Conservation (phyloP, 92 coral and sea anemone species). For the Nematostella vectensis region DNA sequence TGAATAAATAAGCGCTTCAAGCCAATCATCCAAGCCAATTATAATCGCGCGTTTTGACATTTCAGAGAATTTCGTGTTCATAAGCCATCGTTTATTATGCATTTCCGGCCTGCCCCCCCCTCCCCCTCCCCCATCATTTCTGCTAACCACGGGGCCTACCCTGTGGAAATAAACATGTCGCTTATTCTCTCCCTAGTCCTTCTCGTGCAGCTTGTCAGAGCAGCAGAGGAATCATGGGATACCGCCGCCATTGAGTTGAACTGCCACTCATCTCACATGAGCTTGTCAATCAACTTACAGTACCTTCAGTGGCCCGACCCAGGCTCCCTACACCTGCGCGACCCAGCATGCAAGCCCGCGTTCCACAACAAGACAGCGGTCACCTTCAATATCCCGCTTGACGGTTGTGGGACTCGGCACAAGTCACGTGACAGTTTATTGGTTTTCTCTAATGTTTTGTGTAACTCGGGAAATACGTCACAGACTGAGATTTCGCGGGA, state of each 20-base stretch:
- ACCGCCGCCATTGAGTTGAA: constrained; percentile 18
- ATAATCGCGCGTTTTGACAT: no score
- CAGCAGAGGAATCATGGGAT: background rate
- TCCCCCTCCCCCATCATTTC: no score
- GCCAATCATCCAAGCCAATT: no score
- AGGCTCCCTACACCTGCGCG: constrained; percentile 36
- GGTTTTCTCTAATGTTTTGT: constrained; percentile 34
- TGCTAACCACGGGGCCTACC: background rate
- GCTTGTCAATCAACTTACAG: constrained; percentile 26
- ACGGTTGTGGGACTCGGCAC: constrained; percentile 50
- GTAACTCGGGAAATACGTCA: constrained; percentile 18
- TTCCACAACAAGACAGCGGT: constrained; percentile 19
- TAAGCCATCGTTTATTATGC: no score
- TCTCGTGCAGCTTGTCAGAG: background rate
- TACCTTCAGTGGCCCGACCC: constrained; percentile 32
- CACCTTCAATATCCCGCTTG: constrained; percentile 33
- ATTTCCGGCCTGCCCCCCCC: no score
- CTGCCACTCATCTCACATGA: constrained; percentile 40
- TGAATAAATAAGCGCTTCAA: no score
- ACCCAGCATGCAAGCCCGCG: constrained; percentile 28
- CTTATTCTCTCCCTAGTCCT: background rate
- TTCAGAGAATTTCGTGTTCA: no score
- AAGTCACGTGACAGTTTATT: constrained; percentile 9
- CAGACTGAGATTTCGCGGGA: constrained; percentile 15
- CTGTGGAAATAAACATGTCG: background rate